These are phyloP conservation scores for Sylvilagus bachmani DNA, from an alignment of 2,113 vertebrate genomes.

Conservation along the genomic window DNA sequence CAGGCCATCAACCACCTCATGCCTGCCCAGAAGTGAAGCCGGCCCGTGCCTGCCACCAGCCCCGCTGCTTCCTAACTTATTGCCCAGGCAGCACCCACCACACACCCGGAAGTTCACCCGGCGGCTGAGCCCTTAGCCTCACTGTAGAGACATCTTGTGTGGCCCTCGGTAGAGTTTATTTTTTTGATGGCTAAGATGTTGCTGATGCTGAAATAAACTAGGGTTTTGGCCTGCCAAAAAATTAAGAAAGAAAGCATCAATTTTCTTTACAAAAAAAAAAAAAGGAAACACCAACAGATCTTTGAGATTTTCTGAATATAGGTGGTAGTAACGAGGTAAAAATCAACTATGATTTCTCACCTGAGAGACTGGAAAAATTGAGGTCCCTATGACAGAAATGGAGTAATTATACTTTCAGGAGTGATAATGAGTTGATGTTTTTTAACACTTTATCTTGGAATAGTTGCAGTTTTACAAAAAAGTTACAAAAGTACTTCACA, in stretches of 20 bases:
- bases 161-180: constrained; percentile 91
- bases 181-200: constrained; percentile 90
- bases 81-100: constrained; percentile 88
- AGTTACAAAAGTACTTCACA: background rate
- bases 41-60: background rate
- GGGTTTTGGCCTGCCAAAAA: constrained; percentile 86
- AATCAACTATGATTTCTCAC: background rate
- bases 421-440: background rate
- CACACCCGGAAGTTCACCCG: constrained; percentile 67
- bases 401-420: background rate
- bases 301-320: background rate
- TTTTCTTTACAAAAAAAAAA: background rate
- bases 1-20: constrained; percentile 94
- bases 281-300: background rate
- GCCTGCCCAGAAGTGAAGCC: constrained; percentile 95
- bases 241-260: too few species aligned
- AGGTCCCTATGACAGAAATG: background rate
- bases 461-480: constrained; percentile 4
- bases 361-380: background rate
- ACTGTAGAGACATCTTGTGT: constrained; percentile 90
- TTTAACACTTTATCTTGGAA: constrained; percentile 24
- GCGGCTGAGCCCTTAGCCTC: constrained; percentile 75
- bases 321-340: background rate
- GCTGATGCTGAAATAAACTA: constrained; percentile 72
- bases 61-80: constrained; percentile 89